A percentile compares a stretch with the other conserved stretches of the same genome.
phyloP scores from a whole-genome alignment of 2,888 invertebrate species.

The Schrankia costaestrigalis region DNA sequence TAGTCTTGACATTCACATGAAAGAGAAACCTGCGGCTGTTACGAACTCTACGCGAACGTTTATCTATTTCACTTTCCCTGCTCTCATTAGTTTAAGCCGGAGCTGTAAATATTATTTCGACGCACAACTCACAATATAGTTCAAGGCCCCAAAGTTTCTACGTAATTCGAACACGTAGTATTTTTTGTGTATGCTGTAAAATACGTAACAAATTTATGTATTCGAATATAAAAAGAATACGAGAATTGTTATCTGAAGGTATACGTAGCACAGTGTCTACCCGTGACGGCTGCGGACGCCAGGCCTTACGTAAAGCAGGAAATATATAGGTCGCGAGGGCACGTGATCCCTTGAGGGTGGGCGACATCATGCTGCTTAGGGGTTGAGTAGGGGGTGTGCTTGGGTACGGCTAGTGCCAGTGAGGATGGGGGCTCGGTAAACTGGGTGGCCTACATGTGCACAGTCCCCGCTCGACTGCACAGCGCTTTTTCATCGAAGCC shows the following conservation, averaged over 20 bases:
- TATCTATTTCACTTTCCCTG: conserved; percentile 48
- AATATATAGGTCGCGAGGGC: conserved; percentile 63
- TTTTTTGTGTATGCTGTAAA: conserved; percentile 3
- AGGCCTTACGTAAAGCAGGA: conserved; percentile 51
- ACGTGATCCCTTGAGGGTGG: conserved; percentile 28
- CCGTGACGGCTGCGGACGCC: conserved; percentile 11
- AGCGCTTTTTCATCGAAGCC: conserved; percentile 42
- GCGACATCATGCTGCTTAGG: conserved; percentile 14
- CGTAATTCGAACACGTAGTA: conserved; percentile 2
- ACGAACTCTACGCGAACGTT: conserved; percentile 42
- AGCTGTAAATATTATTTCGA: conserved; percentile 13
- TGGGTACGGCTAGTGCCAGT: conserved; percentile 7
- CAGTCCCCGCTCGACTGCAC: conserved; percentile 32
- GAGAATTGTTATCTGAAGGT: background rate
- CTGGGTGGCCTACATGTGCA: conserved; percentile 67
- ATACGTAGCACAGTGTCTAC: conserved; percentile 24
- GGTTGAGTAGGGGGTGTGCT: conserved; percentile 16
- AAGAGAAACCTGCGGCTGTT: conserved; percentile 44
- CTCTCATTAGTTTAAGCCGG: conserved; percentile 13
- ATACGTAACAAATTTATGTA: conserved; percentile 4
- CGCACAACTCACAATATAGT: conserved; percentile 8
- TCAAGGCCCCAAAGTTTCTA: conserved; percentile 11
- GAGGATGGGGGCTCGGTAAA: conserved; percentile 33
- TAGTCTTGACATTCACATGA: conserved; percentile 36
- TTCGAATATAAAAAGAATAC: conserved; percentile 4